phyloP scores from a whole-genome alignment of 2,797 vertebrate species.

The Enteromius mattozi region DNA sequence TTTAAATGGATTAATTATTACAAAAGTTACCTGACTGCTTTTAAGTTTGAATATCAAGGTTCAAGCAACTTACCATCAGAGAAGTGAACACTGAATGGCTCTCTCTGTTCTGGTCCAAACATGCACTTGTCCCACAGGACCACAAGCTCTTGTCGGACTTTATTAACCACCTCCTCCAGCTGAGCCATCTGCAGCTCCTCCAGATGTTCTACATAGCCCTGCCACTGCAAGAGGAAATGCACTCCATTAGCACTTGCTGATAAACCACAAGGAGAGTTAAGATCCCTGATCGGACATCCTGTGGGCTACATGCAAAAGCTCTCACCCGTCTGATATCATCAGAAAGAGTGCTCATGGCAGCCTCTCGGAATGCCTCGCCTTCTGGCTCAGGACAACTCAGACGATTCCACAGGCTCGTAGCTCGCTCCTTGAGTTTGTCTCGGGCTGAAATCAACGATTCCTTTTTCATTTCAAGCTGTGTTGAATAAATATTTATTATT shows the following conservation, averaged over 20 bases:
- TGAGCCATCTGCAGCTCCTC: conserved; percentile 69
- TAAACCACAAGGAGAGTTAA: conserved; percentile 29
- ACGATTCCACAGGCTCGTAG: conserved; percentile 59
- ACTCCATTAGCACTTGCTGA: background rate
- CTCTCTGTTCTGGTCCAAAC: conserved; percentile 66
- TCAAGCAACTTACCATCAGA: conserved; percentile 64
- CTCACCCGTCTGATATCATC: conserved; percentile 63
- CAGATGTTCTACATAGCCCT: conserved; percentile 65
- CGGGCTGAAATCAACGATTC: conserved; percentile 48
- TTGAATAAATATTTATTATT: background rate
- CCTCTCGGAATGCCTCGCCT: conserved; percentile 42
- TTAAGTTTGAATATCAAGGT: background rate
- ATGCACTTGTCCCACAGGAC: conserved; percentile 73
- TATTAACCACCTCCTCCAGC: conserved; percentile 68
- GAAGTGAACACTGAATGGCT: conserved; percentile 64
- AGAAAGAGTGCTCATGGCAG: conserved; percentile 51
- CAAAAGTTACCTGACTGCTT: background rate
- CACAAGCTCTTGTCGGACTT: conserved; percentile 70
- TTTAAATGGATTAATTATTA: too few species aligned
- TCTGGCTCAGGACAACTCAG: conserved; percentile 56
- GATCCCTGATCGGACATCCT: conserved; percentile 40
- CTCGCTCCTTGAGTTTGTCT: conserved; percentile 60
- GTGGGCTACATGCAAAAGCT: background rate
- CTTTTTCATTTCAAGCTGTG: conserved; percentile 62
- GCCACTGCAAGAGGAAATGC: conserved; percentile 66